Evolutionary conservation across 1,140 invertebrate species (phyloP).

Genomic region (Theocolax elegans): DNA sequence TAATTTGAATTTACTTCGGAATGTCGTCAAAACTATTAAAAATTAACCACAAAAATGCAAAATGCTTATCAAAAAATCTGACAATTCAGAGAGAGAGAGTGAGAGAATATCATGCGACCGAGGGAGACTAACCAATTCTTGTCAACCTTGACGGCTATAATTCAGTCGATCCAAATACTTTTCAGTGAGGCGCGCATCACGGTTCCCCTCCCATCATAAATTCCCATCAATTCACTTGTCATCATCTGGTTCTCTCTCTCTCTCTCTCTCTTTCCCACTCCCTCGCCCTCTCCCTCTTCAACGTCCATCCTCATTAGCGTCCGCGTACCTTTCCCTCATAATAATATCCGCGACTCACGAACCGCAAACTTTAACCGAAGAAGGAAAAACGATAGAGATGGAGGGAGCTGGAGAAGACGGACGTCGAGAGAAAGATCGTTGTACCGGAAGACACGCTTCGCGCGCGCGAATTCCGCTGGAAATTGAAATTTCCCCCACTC

Average conservation of each 20-base stretch:
- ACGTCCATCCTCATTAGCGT: slow-evolving; percentile 29
- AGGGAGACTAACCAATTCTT: too few species aligned
- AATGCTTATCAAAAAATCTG: too few species aligned
- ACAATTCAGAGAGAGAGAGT: too few species aligned
- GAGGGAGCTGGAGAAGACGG: neutral
- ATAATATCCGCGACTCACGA: slow-evolving; percentile 2
- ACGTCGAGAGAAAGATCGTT: slow-evolving; percentile 53
- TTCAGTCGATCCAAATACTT: neutral
- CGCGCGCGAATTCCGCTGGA: slow-evolving; percentile 52
- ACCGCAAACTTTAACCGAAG: neutral
- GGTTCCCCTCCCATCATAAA: slow-evolving; percentile 4
- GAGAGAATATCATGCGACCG: too few species aligned
- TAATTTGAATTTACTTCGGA: too few species aligned
- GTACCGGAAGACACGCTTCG: slow-evolving; percentile 63
- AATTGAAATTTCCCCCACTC: slow-evolving; percentile 58
- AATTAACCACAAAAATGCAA: too few species aligned
- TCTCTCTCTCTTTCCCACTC: neutral
- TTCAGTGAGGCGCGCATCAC: neutral
- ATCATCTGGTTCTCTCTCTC: neutral
- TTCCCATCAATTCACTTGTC: slow-evolving; percentile 25
- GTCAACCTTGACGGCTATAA: too few species aligned
- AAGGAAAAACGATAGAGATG: slow-evolving; percentile 13
- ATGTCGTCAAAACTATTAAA: too few species aligned
- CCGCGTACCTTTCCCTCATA: neutral
- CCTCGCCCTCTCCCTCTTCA: neutral